A percentile compares a stretch with the other conserved stretches of the same genome.
Evolutionary conservation across 2,888 invertebrate genomes (phyloP).

Genomic region (Tupiocoris notatus): DNA sequence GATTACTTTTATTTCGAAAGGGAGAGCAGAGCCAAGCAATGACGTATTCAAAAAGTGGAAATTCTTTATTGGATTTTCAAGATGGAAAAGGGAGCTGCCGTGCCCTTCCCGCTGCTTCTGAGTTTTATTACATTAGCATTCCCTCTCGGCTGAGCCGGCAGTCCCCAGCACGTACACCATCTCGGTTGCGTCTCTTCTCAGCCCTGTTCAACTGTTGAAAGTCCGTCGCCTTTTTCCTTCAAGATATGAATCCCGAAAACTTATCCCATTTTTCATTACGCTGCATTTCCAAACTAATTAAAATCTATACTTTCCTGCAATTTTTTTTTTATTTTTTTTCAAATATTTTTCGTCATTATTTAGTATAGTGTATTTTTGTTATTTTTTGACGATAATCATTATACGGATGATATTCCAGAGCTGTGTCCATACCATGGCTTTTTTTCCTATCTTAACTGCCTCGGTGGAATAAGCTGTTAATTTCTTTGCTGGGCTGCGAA

Average conservation of each 20-base stretch:
- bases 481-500: neutral
- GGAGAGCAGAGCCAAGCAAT: conserved; percentile 31
- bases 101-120: conserved; percentile 8
- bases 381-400: too few species aligned
- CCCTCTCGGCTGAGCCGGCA: neutral
- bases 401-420: too few species aligned
- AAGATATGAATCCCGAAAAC: conserved; percentile 45
- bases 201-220: neutral
- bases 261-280: conserved; percentile 47
- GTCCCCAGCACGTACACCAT: conserved; percentile 3
- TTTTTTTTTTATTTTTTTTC: too few species aligned
- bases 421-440: too few species aligned
- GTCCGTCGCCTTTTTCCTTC: conserved; percentile 7
- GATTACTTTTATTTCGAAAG: conserved; percentile 47
- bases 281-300: conserved; percentile 43
- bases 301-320: conserved; percentile 39
- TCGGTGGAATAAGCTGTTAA: conserved; percentile 42
- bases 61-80: conserved; percentile 48
- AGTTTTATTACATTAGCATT: conserved; percentile 49
- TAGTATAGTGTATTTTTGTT: too few species aligned
- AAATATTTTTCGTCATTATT: too few species aligned
- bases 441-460: neutral
- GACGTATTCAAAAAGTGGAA: conserved; percentile 49
- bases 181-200: neutral
- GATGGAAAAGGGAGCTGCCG: conserved; percentile 40